These are phyloP conservation scores for Dicentrarchus labrax DNA, from an alignment of 2,113 vertebrate species.

Conservation along the genomic window DNA sequence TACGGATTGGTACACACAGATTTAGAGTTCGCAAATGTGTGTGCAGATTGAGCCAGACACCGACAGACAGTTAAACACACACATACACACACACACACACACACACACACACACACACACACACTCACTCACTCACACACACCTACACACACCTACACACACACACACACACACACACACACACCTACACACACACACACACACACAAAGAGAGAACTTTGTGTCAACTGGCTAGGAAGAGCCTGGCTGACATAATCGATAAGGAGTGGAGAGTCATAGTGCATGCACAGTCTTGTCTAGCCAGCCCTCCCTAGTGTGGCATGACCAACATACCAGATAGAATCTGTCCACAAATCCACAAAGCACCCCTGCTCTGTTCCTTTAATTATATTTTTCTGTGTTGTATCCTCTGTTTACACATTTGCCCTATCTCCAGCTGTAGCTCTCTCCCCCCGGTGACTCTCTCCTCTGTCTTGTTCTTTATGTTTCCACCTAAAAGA, in stretches of 20 bases:
- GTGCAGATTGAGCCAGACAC: slow-evolving; percentile 36
- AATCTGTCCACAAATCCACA: slow-evolving; percentile 31
- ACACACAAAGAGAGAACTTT: slow-evolving; percentile 29
- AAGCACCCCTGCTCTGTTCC: slow-evolving; percentile 9
- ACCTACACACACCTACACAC: slow-evolving; percentile 13
- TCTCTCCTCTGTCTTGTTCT: slow-evolving; percentile 18
- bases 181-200: background rate
- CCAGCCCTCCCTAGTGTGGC: slow-evolving; percentile 48
- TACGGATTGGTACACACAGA: slow-evolving; percentile 12
- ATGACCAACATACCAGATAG: slow-evolving; percentile 60
- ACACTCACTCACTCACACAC: background rate
- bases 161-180: slow-evolving; percentile 14
- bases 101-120: slow-evolving; percentile 14
- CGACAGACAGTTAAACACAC: slow-evolving; percentile 8
- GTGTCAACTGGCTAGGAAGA: slow-evolving; percentile 27
- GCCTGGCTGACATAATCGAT: slow-evolving; percentile 74
- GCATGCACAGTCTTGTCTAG: slow-evolving; percentile 57
- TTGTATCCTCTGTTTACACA: slow-evolving; percentile 33
- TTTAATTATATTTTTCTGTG: slow-evolving; percentile 46
- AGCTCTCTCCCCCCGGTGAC: background rate
- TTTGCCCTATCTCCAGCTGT: slow-evolving; percentile 6
- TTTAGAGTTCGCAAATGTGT: slow-evolving; percentile 35
- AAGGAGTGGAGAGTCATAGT: slow-evolving; percentile 65
- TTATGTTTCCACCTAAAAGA: slow-evolving; percentile 27
- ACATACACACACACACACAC: slow-evolving; percentile 12